A percentile compares a stretch with the other conserved stretches of the same genome.
phyloP scores from a whole-genome alignment of 2,888 invertebrate species.

The Calameuta filiformis region DNA sequence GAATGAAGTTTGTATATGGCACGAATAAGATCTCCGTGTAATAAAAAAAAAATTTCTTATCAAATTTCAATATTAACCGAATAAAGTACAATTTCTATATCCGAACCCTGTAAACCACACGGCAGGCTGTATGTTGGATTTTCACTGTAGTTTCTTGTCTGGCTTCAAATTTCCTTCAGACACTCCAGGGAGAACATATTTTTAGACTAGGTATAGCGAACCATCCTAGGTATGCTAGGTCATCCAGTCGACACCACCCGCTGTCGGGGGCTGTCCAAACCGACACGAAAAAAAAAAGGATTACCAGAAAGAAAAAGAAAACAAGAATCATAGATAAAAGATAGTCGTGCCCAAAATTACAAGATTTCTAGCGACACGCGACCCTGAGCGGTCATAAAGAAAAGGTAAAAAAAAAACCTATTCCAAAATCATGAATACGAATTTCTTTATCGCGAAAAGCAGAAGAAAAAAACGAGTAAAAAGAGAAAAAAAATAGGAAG shows the following conservation, averaged over 20 bases:
- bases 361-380: neutral
- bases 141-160: neutral
- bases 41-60: neutral
- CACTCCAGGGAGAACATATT: slow-evolving; percentile 26
- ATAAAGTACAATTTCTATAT: neutral
- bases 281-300: slow-evolving; percentile 16
- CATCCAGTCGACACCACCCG: slow-evolving; percentile 27
- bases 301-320: slow-evolving; percentile 15
- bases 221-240: slow-evolving; percentile 9
- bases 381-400: neutral
- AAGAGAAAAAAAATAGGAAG: neutral
- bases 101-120: neutral
- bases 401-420: neutral
- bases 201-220: slow-evolving; percentile 28
- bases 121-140: neutral
- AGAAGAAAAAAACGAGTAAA: neutral
- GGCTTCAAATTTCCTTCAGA: neutral
- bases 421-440: neutral
- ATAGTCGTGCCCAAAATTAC: neutral
- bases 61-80: neutral
- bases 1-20: neutral
- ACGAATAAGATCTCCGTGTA: neutral
- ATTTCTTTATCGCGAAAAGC: neutral
- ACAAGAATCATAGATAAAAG: neutral
- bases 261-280: slow-evolving; percentile 37